These are phyloP conservation scores for Cremastinae sp. DNA, from an alignment of 2,888 invertebrate genomes.

Conservation along the genomic window DNA sequence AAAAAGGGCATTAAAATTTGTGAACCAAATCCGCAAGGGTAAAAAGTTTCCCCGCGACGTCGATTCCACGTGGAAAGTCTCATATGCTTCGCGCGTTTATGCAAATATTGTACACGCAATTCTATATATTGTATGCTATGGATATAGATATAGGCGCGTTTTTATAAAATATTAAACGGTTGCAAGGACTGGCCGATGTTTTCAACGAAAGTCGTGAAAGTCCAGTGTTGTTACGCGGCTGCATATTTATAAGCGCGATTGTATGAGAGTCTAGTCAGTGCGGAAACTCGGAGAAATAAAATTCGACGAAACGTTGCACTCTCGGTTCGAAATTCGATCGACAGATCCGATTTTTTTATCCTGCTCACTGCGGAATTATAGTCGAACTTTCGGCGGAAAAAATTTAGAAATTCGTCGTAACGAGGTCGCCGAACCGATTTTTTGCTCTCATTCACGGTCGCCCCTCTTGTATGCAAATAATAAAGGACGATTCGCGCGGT, in stretches of 20 bases:
- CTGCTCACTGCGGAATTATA: no score
- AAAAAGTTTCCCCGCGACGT: no score
- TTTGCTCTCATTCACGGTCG: no score
- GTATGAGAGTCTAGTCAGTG: conserved; percentile 36
- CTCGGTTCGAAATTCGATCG: conserved; percentile 2
- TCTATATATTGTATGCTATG: not conserved
- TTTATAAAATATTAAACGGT: conserved; percentile 24
- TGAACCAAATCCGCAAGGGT: not conserved
- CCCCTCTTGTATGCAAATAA: no score
- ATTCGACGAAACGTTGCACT: conserved; percentile 36
- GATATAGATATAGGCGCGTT: no score
- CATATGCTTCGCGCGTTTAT: no score
- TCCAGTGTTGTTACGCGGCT: conserved; percentile 59
- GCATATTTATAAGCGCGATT: conserved; percentile 41
- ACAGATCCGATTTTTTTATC: not conserved
- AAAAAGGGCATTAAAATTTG: conserved; percentile 45
- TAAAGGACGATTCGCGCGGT: no score
- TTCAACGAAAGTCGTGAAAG: conserved; percentile 77
- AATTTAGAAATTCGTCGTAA: not conserved
- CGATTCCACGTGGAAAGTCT: no score
- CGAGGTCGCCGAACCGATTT: no score
- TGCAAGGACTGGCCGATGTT: conserved; percentile 17
- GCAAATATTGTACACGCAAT: not conserved
- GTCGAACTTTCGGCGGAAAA: no score
- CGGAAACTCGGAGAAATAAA: conserved; percentile 23